A percentile compares a stretch with the other conserved stretches of the same genome.
These are phyloP conservation scores for Phasia obesa DNA, from an alignment of 2,888 invertebrate species.

Conservation along the genomic window DNA sequence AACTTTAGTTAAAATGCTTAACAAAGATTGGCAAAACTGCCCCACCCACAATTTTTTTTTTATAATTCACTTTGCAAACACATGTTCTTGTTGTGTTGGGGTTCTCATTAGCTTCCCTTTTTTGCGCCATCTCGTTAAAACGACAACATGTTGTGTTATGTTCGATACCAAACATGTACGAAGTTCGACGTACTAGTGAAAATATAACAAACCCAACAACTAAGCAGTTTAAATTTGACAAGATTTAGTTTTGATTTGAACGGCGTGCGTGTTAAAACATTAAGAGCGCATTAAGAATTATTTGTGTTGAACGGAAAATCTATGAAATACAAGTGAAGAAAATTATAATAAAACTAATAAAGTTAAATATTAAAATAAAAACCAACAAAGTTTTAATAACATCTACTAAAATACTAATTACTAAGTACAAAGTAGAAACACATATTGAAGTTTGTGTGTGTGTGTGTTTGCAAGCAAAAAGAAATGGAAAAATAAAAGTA, in stretches of 20 bases:
- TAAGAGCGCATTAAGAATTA: conserved; percentile 49
- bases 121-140: conserved; percentile 1
- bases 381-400: conserved; percentile 32
- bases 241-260: conserved; percentile 72
- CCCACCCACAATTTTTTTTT: not conserved
- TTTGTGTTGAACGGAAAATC: not conserved
- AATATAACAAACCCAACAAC: conserved; percentile 57
- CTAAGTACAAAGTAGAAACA: not conserved
- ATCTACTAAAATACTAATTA: conserved; percentile 23
- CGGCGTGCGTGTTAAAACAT: conserved; percentile 65
- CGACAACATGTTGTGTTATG: conserved; percentile 74
- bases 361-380: conserved; percentile 14
- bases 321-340: conserved; percentile 12
- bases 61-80: conserved; percentile 23
- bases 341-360: conserved; percentile 14
- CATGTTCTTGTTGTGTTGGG: conserved; percentile 40
- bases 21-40: conserved; percentile 1
- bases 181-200: conserved; percentile 26
- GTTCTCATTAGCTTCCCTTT: not conserved
- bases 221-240: conserved; percentile 58
- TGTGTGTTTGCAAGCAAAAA: conserved; percentile 2
- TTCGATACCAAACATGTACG: conserved; percentile 64
- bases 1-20: not conserved
- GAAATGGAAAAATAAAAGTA: conserved; percentile 24
- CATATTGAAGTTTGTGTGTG: not conserved